Base-by-base conservation (phyloP, 30 jellyfish, hydroid and myxozoan species). In the Thelohanellus kitauei region DNA sequence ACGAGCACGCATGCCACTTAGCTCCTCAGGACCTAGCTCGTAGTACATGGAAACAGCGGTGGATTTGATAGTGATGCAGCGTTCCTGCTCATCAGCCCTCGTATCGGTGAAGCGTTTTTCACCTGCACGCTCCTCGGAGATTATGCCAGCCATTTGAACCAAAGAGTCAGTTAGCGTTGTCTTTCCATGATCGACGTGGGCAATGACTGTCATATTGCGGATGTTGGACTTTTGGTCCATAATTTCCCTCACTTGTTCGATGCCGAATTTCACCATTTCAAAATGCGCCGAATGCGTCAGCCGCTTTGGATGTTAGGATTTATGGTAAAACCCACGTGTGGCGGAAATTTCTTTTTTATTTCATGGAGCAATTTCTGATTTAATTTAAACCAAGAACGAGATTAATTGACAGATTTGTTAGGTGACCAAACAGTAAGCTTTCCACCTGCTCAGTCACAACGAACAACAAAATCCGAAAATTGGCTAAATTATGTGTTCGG, bases 11-110 rank as follows among this genome's bases (percentile, higher is more conserved):
- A 64, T 56, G n/a, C n/a, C n/a, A n/a, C n/a, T n/a, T n/a, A n/a
- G n/a, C 49, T 82, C 99, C 17, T 25, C 60, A 0, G 65, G 84
- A 0, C 49, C 43, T 55, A 82, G 49, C 39, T 82, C 99, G 32
- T 82, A 82, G 48, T 65, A 82, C 90, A 82, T 52, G n/a, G 99
- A 82, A 14, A 82, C 99, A 22, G 99, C 99, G 16, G 97, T 78
- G 17, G 97, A 78, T 51, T 78, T 78, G 66, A 78, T 78, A 3
- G 97, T 78, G 43, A 78, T 78, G 40, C 97, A 78, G 20, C 97
- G 64, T 37, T 78, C 97, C 54, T 78, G 97, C 38, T 78, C 97
- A 53, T 78, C 97, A 43, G 66, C 66, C 33, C 97, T 67, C 33
- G 97, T 78, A 23, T 78, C 97, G 2, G 97, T 78, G 42, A 78